Conservation (phyloP, 2,888 invertebrate genomes). For the Leptinotarsa tumamoca region DNA sequence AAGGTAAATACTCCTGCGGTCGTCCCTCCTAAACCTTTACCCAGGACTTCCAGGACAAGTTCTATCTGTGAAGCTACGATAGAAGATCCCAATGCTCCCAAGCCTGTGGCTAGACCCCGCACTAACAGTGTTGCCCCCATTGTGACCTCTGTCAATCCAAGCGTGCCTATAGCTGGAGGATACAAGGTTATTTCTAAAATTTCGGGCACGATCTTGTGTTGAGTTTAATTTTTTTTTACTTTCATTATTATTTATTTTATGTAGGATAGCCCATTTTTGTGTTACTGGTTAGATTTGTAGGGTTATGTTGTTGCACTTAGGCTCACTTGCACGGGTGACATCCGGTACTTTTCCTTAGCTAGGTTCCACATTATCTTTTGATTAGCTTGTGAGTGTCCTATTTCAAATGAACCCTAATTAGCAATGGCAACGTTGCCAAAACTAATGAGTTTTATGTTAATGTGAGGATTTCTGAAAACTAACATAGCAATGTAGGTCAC, state of each 20-base stretch:
- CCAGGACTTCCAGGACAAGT: conserved; percentile 78
- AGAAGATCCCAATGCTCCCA: conserved; percentile 71
- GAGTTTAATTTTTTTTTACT: conserved; percentile 5
- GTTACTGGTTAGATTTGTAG: neutral
- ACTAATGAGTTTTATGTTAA: neutral
- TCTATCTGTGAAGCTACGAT: conserved; percentile 77
- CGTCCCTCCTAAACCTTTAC: conserved; percentile 82
- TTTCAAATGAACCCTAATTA: no score
- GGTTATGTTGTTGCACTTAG: neutral
- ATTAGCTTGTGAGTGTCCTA: no score
- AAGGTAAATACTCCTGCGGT: conserved; percentile 45
- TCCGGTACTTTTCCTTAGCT: no score
- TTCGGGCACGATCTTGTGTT: neutral
- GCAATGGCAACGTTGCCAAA: neutral
- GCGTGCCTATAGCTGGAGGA: conserved; percentile 70
- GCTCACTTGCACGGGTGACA: no score
- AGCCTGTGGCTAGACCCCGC: conserved; percentile 77
- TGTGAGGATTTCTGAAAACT: no score
- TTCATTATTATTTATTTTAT: neutral
- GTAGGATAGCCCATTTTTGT: conserved; percentile 1
- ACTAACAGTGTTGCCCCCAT: conserved; percentile 72
- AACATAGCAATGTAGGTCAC: no score
- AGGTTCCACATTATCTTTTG: no score
- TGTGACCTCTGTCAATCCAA: conserved; percentile 72
- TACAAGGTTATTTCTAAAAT: conserved; percentile 78